Conservation (phyloP, 2,113 vertebrate genomes). For the Dasyornis broadbenti region DNA sequence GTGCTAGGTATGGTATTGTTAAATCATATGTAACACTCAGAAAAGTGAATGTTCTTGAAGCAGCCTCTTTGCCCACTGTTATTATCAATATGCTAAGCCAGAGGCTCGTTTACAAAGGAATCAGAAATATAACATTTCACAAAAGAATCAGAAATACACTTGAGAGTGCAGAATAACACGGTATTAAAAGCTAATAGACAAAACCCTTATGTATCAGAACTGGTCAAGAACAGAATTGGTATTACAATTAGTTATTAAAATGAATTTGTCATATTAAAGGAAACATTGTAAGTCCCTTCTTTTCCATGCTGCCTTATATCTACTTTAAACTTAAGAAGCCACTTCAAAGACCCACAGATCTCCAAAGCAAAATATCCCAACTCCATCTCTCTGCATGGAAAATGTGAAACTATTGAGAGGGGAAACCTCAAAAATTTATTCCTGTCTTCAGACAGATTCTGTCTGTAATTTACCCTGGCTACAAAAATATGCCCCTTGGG, state of each 20-base stretch:
- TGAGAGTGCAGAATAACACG: background rate
- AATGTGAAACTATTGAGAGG: background rate
- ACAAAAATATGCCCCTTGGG: background rate
- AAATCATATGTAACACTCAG: background rate
- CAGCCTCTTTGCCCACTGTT: background rate
- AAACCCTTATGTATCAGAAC: background rate
- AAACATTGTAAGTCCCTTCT: background rate
- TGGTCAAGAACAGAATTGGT: background rate
- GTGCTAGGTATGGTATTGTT: background rate
- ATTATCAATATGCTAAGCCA: background rate
- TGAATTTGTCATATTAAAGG: background rate
- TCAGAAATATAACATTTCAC: background rate
- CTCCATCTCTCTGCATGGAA: background rate
- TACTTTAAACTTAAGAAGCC: background rate
- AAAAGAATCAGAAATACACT: background rate
- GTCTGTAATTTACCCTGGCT: background rate
- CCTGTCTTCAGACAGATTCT: background rate
- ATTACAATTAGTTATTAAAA: background rate
- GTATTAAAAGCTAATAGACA: background rate
- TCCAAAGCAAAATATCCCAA: background rate
- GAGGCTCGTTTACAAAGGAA: background rate
- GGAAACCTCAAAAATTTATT: conserved; percentile 4
- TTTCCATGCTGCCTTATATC: background rate
- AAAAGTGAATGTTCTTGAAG: background rate
- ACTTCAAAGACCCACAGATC: background rate